phyloP scores from a whole-genome alignment of 30 jellyfish, hydroid and myxozoan species.

The Phacellophora camtschatica region DNA sequence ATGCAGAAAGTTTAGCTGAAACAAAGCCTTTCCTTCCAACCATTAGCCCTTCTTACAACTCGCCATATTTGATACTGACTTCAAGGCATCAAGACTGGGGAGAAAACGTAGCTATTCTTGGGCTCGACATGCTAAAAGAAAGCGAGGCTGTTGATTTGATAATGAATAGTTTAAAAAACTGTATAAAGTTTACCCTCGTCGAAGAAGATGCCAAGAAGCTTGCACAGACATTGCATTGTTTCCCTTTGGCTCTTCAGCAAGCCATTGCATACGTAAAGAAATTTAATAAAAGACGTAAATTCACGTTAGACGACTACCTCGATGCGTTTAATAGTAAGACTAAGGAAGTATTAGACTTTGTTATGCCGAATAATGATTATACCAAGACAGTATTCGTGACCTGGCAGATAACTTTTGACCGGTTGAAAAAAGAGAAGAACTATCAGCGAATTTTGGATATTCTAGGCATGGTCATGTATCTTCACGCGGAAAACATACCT shows the following conservation, averaged over 20 bases:
- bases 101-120: not conserved
- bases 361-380: constrained; percentile 20
- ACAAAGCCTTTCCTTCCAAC: constrained; percentile 25
- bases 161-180: not conserved
- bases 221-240: constrained; percentile 17
- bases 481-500: constrained; percentile 60
- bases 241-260: constrained; percentile 72
- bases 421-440: constrained; percentile 1
- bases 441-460: not conserved
- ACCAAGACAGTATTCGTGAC: constrained; percentile 48
- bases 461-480: constrained; percentile 20
- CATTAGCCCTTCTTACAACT: not conserved
- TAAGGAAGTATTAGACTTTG: not conserved
- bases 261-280: constrained; percentile 64
- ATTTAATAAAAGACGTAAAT: constrained; percentile 4
- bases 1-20: constrained; percentile 30
- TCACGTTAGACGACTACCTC: constrained; percentile 29
- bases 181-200: not conserved
- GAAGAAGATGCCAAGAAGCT: constrained; percentile 22
- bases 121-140: constrained; percentile 10
- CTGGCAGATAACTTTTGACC: constrained; percentile 56
- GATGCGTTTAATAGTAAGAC: constrained; percentile 22
- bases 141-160: constrained; percentile 43
- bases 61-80: constrained; percentile 44
- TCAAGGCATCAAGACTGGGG: constrained; percentile 63